A percentile compares a stretch with the other conserved stretches of the same genome.
phyloP scores from a whole-genome alignment of 2,113 vertebrate species.

The Piaya cayana region DNA sequence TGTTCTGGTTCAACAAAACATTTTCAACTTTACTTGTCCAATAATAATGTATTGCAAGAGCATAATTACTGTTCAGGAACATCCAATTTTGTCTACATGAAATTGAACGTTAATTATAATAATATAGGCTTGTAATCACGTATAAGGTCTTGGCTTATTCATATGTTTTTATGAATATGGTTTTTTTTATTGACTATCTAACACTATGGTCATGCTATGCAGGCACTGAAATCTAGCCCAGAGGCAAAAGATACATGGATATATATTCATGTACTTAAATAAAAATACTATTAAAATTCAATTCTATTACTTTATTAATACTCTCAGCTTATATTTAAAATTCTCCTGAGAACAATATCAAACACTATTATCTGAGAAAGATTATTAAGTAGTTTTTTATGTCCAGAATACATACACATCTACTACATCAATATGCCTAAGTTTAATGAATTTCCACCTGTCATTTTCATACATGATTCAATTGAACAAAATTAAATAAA shows the following conservation, averaged over 20 bases:
- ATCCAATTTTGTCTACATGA: not conserved
- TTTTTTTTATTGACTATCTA: not conserved
- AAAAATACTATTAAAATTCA: not conserved
- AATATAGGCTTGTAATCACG: not conserved
- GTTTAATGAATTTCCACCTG: conserved; percentile 40
- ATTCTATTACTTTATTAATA: not conserved
- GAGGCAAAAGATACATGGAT: not conserved
- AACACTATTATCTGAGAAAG: conserved; percentile 4
- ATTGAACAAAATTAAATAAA: conserved; percentile 56
- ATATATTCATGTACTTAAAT: conserved; percentile 20
- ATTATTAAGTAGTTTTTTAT: conserved; percentile 47
- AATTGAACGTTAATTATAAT: not conserved
- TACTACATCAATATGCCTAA: conserved; percentile 49
- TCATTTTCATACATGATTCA: conserved; percentile 60
- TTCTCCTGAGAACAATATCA: conserved; percentile 34
- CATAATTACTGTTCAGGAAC: conserved; percentile 16
- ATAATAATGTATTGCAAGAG: not conserved
- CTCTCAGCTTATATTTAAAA: conserved; percentile 22
- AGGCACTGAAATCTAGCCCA: not conserved
- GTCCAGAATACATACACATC: conserved; percentile 20
- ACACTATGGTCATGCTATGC: not conserved
- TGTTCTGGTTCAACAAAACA: not conserved
- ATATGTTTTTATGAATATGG: not conserved
- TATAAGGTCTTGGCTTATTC: not conserved
- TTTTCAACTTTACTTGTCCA: not conserved